A percentile compares a stretch with the other conserved stretches of the same genome.
Conservation (phyloP, 2,888 invertebrate species). For the Ormyrus pomaceus region DNA sequence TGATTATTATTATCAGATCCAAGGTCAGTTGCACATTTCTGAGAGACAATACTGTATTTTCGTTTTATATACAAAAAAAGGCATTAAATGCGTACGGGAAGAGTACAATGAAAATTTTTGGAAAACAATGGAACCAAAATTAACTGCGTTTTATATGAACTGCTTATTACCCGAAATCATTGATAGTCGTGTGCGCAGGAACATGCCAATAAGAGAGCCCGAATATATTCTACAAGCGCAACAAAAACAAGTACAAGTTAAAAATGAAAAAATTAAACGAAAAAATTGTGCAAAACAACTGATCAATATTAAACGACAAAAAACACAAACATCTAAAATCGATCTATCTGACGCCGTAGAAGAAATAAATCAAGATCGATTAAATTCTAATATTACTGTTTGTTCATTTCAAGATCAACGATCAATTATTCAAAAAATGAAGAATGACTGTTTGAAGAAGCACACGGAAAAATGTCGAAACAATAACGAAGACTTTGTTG, state of each 20-base stretch:
- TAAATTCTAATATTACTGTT: too few species aligned
- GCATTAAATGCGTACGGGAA: slow-evolving; percentile 22
- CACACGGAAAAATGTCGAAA: too few species aligned
- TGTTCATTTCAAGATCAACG: too few species aligned
- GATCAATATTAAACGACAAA: neutral
- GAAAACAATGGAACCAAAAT: neutral
- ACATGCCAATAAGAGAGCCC: slow-evolving; percentile 3
- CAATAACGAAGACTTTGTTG: too few species aligned
- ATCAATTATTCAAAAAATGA: too few species aligned
- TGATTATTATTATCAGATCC: slow-evolving; percentile 22
- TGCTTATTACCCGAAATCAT: slow-evolving; percentile 6
- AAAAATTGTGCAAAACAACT: slow-evolving; percentile 1
- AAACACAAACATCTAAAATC: too few species aligned
- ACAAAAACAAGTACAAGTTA: neutral
- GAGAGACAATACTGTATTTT: neutral
- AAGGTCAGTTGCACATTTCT: slow-evolving; percentile 51
- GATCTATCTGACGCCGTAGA: too few species aligned
- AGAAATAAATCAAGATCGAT: too few species aligned
- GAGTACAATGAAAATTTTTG: slow-evolving; percentile 8
- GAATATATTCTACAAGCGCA: slow-evolving; percentile 2
- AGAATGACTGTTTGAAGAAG: too few species aligned
- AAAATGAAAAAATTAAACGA: neutral
- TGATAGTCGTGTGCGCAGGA: neutral
- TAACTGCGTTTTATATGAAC: neutral
- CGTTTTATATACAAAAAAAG: slow-evolving; percentile 32